Evolutionary conservation across 2,797 vertebrate genomes (phyloP).

Genomic region (Columba guinea): DNA sequence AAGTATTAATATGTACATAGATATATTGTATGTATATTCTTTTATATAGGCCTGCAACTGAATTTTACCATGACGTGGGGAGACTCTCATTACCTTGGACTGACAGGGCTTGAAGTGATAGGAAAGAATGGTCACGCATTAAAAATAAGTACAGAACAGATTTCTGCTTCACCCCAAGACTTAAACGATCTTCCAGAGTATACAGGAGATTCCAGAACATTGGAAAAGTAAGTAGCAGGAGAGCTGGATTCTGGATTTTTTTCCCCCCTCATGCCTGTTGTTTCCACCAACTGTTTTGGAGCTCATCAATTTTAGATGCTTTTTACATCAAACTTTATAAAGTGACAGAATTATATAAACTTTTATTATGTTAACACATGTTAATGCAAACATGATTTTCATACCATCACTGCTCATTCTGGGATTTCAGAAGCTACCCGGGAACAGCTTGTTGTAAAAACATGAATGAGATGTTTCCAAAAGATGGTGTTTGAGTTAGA

Average conservation of each 20-base stretch:
- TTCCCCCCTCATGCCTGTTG: not conserved
- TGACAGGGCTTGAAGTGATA: constrained; percentile 93
- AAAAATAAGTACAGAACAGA: constrained; percentile 81
- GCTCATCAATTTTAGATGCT: not conserved
- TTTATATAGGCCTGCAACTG: constrained; percentile 83
- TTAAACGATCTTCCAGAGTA: constrained; percentile 90
- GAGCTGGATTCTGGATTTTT: not conserved
- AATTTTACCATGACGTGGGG: constrained; percentile 91
- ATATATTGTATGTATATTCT: not conserved
- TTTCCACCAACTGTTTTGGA: not conserved
- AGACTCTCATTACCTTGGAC: constrained; percentile 89
- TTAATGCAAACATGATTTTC: not conserved
- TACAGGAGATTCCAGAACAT: constrained; percentile 84
- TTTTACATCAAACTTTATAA: not conserved
- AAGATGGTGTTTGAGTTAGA: constrained; percentile 21
- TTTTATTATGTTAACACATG: not conserved
- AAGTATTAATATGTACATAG: not conserved
- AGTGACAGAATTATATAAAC: not conserved
- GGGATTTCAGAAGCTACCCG: constrained; percentile 14
- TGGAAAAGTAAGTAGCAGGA: constrained; percentile 86
- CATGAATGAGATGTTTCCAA: constrained; percentile 54
- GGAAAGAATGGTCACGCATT: constrained; percentile 86
- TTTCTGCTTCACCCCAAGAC: constrained; percentile 87
- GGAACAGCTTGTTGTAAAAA: constrained; percentile 48
- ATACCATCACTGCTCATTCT: constrained; percentile 13